A percentile compares a stretch with the other conserved stretches of the same genome.
Conservation (phyloP, 2,888 invertebrate species). For the Villa cingulata region DNA sequence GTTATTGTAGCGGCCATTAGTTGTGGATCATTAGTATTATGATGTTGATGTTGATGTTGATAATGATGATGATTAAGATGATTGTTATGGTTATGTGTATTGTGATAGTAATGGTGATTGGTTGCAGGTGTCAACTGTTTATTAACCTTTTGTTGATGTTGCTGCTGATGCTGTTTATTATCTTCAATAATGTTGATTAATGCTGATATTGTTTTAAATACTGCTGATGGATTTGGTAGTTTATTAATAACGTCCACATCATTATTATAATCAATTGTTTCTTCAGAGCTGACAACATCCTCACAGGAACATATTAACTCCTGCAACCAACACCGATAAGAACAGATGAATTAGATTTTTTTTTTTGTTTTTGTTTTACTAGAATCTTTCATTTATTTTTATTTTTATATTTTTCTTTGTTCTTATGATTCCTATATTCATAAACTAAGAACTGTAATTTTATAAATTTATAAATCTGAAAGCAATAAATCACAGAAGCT, state of each 20-base stretch:
- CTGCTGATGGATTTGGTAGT: constrained; percentile 29
- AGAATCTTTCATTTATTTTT: too few relatives aligned
- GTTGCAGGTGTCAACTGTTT: constrained; percentile 34
- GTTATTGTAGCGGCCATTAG: too few relatives aligned
- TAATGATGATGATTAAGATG: too few relatives aligned
- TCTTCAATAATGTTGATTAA: constrained; percentile 35
- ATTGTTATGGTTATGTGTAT: too few relatives aligned
- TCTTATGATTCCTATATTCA: background rate
- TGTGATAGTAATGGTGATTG: constrained; percentile 10
- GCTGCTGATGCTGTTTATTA: constrained; percentile 38
- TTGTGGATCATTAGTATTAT: too few relatives aligned
- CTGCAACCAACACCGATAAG: constrained; percentile 48
- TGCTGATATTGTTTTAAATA: constrained; percentile 30
- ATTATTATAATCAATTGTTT: constrained; percentile 23
- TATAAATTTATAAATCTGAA: too few relatives aligned
- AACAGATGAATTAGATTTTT: constrained; percentile 23
- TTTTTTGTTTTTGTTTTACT: too few relatives aligned
- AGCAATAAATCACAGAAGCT: too few relatives aligned
- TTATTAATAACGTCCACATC: constrained; percentile 24
- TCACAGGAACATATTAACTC: constrained; percentile 50
- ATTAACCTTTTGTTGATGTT: constrained; percentile 32
- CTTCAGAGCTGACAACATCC: constrained; percentile 40
- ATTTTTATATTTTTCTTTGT: too few relatives aligned
- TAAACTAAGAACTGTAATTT: background rate
- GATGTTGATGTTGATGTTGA: too few relatives aligned